These are phyloP conservation scores for Arrhopalites spinosus DNA, from an alignment of 2,888 invertebrate genomes.

Conservation along the genomic window DNA sequence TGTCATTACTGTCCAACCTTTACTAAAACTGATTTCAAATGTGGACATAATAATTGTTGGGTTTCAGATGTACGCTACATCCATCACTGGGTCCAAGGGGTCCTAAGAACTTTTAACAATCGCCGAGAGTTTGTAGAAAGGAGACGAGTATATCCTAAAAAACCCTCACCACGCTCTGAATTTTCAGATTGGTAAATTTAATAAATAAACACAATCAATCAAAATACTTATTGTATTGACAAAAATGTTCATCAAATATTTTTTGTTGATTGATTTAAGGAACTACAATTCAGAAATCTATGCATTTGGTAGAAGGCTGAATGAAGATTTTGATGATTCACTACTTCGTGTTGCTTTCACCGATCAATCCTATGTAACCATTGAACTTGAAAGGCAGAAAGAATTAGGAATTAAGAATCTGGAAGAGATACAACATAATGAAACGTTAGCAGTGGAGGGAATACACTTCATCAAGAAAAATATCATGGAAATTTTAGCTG, in stretches of 20 bases:
- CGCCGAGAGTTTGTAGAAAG: constrained; percentile 28
- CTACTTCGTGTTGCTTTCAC: constrained; percentile 77
- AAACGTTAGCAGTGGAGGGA: constrained; percentile 71
- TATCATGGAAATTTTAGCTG: constrained; percentile 71
- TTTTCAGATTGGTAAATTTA: constrained; percentile 60
- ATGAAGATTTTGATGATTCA: constrained; percentile 77
- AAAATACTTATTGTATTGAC: too few relatives aligned
- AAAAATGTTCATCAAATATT: neutral
- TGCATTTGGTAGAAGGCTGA: constrained; percentile 83
- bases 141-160: constrained; percentile 57
- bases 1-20: too few relatives aligned
- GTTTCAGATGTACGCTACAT: constrained; percentile 20
- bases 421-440: constrained; percentile 71
- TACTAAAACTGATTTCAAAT: too few relatives aligned
- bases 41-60: too few relatives aligned
- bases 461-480: constrained; percentile 69
- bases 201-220: too few relatives aligned
- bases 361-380: constrained; percentile 75
- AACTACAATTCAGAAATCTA: constrained; percentile 84
- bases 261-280: constrained; percentile 70
- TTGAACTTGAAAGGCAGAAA: constrained; percentile 71
- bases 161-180: constrained; percentile 64
- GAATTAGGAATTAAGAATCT: constrained; percentile 72
- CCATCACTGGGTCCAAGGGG: constrained; percentile 29
- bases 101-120: constrained; percentile 3